Evolutionary conservation across 2,888 invertebrate species (phyloP).

Genomic region (Melanophora roralis): DNA sequence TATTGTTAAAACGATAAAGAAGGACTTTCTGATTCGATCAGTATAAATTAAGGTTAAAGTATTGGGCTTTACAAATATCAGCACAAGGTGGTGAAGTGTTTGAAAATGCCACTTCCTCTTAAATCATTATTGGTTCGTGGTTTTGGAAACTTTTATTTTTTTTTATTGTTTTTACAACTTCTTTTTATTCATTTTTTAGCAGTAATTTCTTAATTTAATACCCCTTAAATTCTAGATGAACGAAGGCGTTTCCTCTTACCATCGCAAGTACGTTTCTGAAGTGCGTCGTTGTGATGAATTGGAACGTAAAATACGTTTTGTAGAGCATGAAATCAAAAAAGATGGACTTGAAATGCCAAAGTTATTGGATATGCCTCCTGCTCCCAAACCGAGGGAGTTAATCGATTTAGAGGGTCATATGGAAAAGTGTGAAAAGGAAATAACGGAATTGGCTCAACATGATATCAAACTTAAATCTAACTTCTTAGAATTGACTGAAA

Average conservation of each 20-base stretch:
- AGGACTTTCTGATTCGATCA: too few relatives aligned
- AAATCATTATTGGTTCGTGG: too few relatives aligned
- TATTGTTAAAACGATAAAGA: too few relatives aligned
- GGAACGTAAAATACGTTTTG: conserved; percentile 87
- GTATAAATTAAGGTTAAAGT: too few relatives aligned
- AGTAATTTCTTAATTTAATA: too few relatives aligned
- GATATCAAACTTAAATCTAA: conserved; percentile 96
- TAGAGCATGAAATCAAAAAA: conserved; percentile 88
- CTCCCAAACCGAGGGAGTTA: conserved; percentile 88
- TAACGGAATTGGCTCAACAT: conserved; percentile 95
- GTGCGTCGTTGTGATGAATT: conserved; percentile 91
- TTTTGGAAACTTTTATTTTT: too few relatives aligned
- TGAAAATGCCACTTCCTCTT: too few relatives aligned
- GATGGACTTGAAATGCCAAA: conserved; percentile 86
- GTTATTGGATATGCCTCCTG: conserved; percentile 81
- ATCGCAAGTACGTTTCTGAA: conserved; percentile 90
- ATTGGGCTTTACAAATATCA: too few relatives aligned
- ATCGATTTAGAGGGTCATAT: conserved; percentile 90
- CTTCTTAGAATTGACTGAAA: conserved; percentile 93
- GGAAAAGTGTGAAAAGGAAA: conserved; percentile 97
- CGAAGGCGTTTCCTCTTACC: conserved; percentile 87
- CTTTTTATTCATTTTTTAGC: too few relatives aligned
- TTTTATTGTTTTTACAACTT: too few relatives aligned
- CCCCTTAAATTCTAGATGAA: conserved; percentile 81
- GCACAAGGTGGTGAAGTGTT: too few relatives aligned